A percentile compares a stretch with the other conserved stretches of the same genome.
phyloP scores from a whole-genome alignment of 2,888 invertebrate genomes.

The Campoplex capitator region DNA sequence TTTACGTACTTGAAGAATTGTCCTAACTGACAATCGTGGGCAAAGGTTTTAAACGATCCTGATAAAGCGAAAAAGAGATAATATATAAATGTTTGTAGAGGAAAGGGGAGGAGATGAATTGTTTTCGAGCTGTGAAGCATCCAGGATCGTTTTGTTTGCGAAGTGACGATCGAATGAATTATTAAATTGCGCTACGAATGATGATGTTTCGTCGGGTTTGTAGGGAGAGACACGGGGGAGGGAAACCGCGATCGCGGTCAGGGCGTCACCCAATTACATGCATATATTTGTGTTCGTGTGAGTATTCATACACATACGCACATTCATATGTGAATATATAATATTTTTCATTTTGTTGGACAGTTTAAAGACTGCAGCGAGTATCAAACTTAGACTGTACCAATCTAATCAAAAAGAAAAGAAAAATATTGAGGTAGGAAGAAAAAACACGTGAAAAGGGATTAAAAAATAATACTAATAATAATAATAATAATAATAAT shows the following conservation, averaged over 20 bases:
- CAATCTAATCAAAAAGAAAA: constrained; percentile 84
- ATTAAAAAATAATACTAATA: constrained; percentile 12
- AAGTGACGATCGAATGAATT: constrained; percentile 4
- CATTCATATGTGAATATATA: constrained; percentile 25
- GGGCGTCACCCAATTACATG: constrained; percentile 44
- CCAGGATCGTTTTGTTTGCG: constrained; percentile 12
- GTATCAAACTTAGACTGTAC: constrained; percentile 85
- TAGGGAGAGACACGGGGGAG: constrained; percentile 4
- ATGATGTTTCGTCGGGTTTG: constrained; percentile 4
- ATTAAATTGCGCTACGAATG: constrained; percentile 18
- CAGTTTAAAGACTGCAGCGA: constrained; percentile 83
- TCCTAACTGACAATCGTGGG: neutral
- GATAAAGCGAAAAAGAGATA: constrained; percentile 4
- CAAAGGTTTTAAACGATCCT: constrained; percentile 29
- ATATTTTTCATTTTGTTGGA: constrained; percentile 76
- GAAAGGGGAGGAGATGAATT: neutral
- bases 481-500: constrained; percentile 27
- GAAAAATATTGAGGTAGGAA: constrained; percentile 63
- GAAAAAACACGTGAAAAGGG: constrained; percentile 42
- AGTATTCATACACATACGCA: constrained; percentile 29
- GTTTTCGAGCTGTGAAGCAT: constrained; percentile 3
- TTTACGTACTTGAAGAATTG: constrained; percentile 19
- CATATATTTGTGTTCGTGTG: constrained; percentile 20
- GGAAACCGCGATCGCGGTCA: constrained; percentile 28
- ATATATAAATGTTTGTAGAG: constrained; percentile 4